A percentile compares a stretch with the other conserved stretches of the same genome.
Conservation (phyloP, 2,113 vertebrate genomes). For the Gasterosteus aculeatus region DNA sequence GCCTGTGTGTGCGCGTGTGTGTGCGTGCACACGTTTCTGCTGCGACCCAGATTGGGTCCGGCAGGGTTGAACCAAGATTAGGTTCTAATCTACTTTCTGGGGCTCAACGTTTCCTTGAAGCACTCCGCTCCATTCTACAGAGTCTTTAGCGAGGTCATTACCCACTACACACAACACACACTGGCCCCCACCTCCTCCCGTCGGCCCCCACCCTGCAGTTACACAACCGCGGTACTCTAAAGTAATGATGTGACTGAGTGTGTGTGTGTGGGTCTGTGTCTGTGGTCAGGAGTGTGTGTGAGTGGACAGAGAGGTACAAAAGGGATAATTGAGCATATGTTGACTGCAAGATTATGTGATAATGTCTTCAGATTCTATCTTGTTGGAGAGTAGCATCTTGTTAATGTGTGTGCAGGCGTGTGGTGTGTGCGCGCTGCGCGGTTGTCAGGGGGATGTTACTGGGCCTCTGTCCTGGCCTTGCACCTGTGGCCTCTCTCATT, state of each 20-base stretch:
- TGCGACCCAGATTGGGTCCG: conserved; percentile 71
- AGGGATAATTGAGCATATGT: conserved; percentile 48
- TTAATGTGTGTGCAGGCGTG: not conserved
- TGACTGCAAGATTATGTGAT: conserved; percentile 38
- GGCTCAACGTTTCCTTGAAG: conserved; percentile 75
- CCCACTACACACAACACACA: conserved; percentile 19
- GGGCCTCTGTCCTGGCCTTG: conserved; percentile 78
- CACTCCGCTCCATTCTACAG: conserved; percentile 51
- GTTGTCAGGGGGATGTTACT: conserved; percentile 73
- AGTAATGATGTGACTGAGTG: conserved; percentile 52
- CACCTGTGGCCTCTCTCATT: conserved; percentile 88
- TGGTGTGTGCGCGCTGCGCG: conserved; percentile 14
- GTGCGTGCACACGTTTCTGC: conserved; percentile 19
- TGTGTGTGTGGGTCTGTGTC: not conserved
- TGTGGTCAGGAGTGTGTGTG: not conserved
- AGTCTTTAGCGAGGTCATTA: conserved; percentile 54
- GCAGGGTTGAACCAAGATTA: conserved; percentile 77
- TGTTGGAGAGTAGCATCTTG: conserved; percentile 22
- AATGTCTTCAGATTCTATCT: conserved; percentile 24
- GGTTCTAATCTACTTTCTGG: conserved; percentile 73
- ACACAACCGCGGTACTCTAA: conserved; percentile 58
- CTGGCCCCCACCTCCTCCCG: conserved; percentile 21
- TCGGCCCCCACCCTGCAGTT: conserved; percentile 60
- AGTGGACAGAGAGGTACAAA: conserved; percentile 14
- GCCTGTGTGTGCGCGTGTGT: conserved; percentile 7